Conservation (phyloP, 2,888 invertebrate species). For the Euplexia lucipara region DNA sequence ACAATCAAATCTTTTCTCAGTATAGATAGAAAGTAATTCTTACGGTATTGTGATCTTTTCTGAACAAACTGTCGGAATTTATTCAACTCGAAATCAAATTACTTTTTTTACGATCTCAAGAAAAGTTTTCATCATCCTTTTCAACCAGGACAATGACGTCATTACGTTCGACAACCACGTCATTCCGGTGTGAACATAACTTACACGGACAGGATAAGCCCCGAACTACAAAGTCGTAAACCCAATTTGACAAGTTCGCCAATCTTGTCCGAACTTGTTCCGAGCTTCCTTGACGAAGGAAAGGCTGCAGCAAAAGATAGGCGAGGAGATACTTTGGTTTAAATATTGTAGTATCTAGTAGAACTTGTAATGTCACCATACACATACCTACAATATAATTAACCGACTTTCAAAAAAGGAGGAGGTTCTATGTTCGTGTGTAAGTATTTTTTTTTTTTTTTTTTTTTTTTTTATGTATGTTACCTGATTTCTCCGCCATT, state of each 20-base stretch:
- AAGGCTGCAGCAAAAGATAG: constrained; percentile 18
- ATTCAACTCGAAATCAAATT: background rate
- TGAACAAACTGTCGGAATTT: background rate
- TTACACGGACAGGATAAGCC: constrained; percentile 38
- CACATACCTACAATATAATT: no score
- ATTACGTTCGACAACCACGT: constrained; percentile 35
- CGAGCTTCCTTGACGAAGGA: constrained; percentile 15
- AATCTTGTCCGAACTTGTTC: constrained; percentile 66
- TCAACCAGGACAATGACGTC: constrained; percentile 18
- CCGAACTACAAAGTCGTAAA: constrained; percentile 56
- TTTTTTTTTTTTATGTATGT: no score
- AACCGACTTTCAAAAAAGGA: no score
- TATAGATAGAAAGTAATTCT: no score
- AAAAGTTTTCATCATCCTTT: constrained; percentile 1
- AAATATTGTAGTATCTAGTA: background rate
- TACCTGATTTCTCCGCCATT: no score
- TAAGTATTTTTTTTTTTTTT: no score
- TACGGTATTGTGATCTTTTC: no score
- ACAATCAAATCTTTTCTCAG: no score
- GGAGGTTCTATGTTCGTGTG: no score
- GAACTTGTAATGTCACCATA: no score
- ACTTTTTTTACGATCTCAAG: background rate
- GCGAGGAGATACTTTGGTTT: constrained; percentile 4
- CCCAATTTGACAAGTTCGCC: constrained; percentile 67
- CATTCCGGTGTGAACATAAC: constrained; percentile 47